These are phyloP conservation scores for Drosophila mauritiana DNA, from an alignment of 1,140 invertebrate species.

Conservation along the genomic window DNA sequence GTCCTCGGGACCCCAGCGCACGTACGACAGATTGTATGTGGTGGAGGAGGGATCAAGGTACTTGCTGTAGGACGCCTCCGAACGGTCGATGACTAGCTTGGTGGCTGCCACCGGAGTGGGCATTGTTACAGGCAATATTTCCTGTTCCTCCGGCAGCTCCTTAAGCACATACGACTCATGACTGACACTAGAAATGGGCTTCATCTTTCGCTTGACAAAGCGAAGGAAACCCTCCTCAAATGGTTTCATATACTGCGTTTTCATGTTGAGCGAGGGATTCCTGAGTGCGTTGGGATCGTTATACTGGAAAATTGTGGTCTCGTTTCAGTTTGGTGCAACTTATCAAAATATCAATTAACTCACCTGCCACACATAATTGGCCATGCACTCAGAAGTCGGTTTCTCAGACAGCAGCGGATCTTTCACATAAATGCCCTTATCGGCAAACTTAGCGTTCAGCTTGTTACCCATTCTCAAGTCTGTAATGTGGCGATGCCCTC, in stretches of 20 bases:
- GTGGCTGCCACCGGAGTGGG: constrained; percentile 46
- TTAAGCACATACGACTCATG: constrained; percentile 52
- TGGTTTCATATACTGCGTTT: constrained; percentile 66
- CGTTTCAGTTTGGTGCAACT: too few relatives aligned
- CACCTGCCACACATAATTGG: constrained; percentile 72
- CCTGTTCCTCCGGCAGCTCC: constrained; percentile 28
- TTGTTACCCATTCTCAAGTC: constrained; percentile 62
- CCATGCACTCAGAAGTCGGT: constrained; percentile 44
- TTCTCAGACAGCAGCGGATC: constrained; percentile 65
- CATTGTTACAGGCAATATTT: constrained; percentile 29
- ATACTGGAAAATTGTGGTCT: constrained; percentile 35
- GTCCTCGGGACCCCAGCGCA: constrained; percentile 26
- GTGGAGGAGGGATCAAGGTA: constrained; percentile 70
- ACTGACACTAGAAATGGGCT: constrained; percentile 61
- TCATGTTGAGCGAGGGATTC: constrained; percentile 71
- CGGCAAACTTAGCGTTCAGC: constrained; percentile 50
- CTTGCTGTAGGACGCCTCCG: constrained; percentile 58
- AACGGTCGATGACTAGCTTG: constrained; percentile 62
- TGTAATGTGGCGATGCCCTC: constrained; percentile 67
- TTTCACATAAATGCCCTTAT: constrained; percentile 53
- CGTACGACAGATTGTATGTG: constrained; percentile 69
- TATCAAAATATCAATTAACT: neutral
- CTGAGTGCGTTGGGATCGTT: constrained; percentile 52
- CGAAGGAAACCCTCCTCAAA: constrained; percentile 61
- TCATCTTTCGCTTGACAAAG: constrained; percentile 70